Evolutionary conservation across 2,888 invertebrate species (phyloP).

Genomic region (Stenchaetothrips biformis): DNA sequence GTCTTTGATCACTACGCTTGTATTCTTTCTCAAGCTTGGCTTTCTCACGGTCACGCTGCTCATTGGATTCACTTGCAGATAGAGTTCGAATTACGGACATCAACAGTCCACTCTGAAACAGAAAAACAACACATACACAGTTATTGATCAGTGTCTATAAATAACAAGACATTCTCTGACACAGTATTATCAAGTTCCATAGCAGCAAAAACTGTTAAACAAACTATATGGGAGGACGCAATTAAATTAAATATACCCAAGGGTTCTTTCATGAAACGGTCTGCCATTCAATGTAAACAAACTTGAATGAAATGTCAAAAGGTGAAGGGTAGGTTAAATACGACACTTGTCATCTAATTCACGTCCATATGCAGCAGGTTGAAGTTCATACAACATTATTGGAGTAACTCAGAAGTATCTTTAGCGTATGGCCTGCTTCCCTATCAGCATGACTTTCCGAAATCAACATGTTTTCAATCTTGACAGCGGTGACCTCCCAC

Average conservation of each 20-base stretch:
- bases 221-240: constrained; percentile 28
- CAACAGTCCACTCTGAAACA: constrained; percentile 69
- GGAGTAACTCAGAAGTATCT: not conserved
- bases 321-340: not conserved
- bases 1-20: constrained; percentile 79
- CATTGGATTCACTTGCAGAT: constrained; percentile 89
- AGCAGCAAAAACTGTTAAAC: constrained; percentile 28
- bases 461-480: not conserved
- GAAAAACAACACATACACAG: not conserved
- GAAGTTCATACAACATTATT: not conserved
- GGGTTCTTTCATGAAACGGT: too few species aligned
- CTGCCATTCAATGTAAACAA: constrained; percentile 8
- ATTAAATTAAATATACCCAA: constrained; percentile 17
- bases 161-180: constrained; percentile 37
- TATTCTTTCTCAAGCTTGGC: constrained; percentile 90
- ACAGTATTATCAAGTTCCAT: too few species aligned
- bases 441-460: not conserved
- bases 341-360: constrained; percentile 19
- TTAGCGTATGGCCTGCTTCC: not conserved
- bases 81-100: constrained; percentile 94
- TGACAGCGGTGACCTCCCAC: constrained; percentile 2
- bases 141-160: not conserved
- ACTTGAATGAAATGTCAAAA: not conserved
- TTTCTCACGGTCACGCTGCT: constrained; percentile 88
- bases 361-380: constrained; percentile 27